These are phyloP conservation scores for Sclerurus mexicanus DNA, from an alignment of 2,113 vertebrate genomes.

Conservation along the genomic window DNA sequence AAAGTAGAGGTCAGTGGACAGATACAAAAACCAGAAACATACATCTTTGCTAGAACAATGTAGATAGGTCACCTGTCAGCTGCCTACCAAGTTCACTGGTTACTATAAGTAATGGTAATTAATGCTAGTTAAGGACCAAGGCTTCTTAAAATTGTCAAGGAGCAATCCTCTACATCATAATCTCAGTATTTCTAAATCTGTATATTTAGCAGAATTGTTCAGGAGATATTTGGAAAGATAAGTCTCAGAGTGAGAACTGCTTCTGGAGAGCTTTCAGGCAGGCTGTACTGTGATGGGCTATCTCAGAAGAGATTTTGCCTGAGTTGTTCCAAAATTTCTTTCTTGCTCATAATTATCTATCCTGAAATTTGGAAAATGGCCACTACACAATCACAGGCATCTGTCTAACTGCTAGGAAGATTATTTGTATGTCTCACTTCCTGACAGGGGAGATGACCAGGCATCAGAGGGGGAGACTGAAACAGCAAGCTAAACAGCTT, in stretches of 20 bases:
- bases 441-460: background rate
- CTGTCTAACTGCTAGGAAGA: background rate
- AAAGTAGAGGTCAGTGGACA: background rate
- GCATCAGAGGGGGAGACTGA: background rate
- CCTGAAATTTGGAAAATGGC: background rate
- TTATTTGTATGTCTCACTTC: background rate
- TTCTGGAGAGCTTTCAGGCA: background rate
- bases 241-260: background rate
- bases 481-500: background rate
- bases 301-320: background rate
- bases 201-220: background rate
- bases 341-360: background rate
- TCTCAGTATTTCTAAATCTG: slow-evolving; percentile 5
- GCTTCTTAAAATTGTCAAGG: background rate
- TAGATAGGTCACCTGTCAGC: background rate
- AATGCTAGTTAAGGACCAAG: background rate
- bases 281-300: too few relatives aligned
- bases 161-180: background rate
- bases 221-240: background rate
- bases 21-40: background rate
- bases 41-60: background rate
- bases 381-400: background rate
- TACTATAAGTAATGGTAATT: slow-evolving; percentile 7
- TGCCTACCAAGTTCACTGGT: slow-evolving; percentile 6
- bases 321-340: background rate